Base-by-base conservation (phyloP, 2,797 vertebrate genomes). In the Carapus acus region DNA sequence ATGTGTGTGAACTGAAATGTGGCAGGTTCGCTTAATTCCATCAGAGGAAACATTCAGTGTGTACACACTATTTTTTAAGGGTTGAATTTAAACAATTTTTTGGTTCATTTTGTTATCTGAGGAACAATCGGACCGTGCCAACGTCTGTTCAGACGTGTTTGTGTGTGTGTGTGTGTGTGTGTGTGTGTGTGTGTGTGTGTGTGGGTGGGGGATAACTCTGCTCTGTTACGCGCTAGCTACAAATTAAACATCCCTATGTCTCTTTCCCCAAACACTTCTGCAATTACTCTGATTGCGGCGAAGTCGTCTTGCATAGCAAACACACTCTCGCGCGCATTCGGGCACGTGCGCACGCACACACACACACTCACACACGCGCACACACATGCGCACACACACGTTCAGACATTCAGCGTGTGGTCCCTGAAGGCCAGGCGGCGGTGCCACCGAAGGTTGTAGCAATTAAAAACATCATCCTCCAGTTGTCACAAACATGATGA, bases 381-480 rank as follows among this genome's bases (percentile, higher is more conserved):
- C 43, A 34, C 33, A 43, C 0, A 24, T 15, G 23, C 50, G 37
- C 40, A 39, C 33, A 50, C 27, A 49, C 42, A 38, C 47, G 37
- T 44, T 45, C 58, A 67, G 31, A 48, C 43, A 19, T 39, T 43
- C 19, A 40, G 50, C 53, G 55, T 50, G 53, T 52, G 70, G 63
- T 83, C 80, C 75, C 82, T 72, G 17, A 71, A 76, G 81, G 71
- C 71, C 67, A 57, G 69, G 74, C 73, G 59, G 63, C 43, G 29
- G 53, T 64, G 67, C 71, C 72, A 77, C 69, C 62, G 75, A 79
- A 85, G 80, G 77, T 82, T 84, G 81, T 78, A 71, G 71, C 77
- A 87, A 85, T 88, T 86, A 88, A 85, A 83, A 83, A 74, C 72
- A 82, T 83, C 77, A 75, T 82, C 80, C 82, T 79, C 68, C 48